Percentiles rank a stretch among this genome's conserved stretches.
These are phyloP conservation scores for Pandemis corylana DNA, from an alignment of 2,888 invertebrate genomes.

Conservation along the genomic window DNA sequence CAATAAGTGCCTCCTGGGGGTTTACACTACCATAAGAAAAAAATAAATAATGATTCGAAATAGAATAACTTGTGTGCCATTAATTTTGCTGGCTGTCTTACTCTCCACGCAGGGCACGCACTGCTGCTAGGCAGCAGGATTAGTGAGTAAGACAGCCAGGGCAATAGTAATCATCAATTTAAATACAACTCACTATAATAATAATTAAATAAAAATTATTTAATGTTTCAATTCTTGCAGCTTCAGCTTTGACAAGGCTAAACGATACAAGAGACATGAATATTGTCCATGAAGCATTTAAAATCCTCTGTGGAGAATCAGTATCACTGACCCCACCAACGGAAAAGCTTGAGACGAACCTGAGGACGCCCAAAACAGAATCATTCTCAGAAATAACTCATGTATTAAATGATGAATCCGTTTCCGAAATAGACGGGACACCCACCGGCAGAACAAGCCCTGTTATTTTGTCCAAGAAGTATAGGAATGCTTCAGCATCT, in stretches of 20 bases:
- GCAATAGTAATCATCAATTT: no score
- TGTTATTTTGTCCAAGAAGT: slow-evolving; percentile 66
- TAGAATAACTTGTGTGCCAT: no score
- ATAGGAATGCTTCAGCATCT: slow-evolving; percentile 45
- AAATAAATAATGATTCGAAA: no score
- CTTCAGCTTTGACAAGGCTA: slow-evolving; percentile 61
- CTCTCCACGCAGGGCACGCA: no score
- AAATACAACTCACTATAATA: not conserved
- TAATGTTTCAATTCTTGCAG: slow-evolving; percentile 50
- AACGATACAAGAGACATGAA: slow-evolving; percentile 68
- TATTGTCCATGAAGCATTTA: slow-evolving; percentile 62
- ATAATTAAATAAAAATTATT: not conserved
- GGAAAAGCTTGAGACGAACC: slow-evolving; percentile 34
- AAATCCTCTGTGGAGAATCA: slow-evolving; percentile 63
- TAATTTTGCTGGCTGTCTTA: no score
- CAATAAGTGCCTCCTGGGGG: no score
- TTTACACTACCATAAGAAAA: no score
- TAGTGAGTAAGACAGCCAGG: no score
- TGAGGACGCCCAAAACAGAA: slow-evolving; percentile 46
- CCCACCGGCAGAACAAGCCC: slow-evolving; percentile 73
- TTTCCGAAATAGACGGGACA: slow-evolving; percentile 72
- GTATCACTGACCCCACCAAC: slow-evolving; percentile 44
- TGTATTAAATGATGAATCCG: slow-evolving; percentile 59
- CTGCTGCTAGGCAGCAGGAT: no score
- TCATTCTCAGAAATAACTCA: slow-evolving; percentile 49